Conservation (phyloP, 2,797 vertebrate species). For the Gorsachius magnificus region DNA sequence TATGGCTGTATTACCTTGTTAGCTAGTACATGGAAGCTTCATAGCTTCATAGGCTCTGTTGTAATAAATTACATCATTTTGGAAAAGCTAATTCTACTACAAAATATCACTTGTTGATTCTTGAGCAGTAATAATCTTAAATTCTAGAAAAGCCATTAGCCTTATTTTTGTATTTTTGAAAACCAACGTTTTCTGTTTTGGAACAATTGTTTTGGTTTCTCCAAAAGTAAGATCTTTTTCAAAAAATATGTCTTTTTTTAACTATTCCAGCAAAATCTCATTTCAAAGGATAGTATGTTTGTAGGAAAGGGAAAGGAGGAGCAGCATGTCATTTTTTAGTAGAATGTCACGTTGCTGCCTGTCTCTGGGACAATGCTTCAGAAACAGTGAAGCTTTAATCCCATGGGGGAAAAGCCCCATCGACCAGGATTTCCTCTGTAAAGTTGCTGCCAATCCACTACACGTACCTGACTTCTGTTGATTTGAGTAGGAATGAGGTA, state of each 20-base stretch:
- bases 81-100: neutral
- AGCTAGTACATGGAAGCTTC: neutral
- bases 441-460: neutral
- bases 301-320: neutral
- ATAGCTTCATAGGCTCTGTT: neutral
- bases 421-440: neutral
- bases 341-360: neutral
- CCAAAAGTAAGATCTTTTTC: neutral
- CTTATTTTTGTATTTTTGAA: neutral
- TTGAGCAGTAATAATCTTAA: neutral
- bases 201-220: neutral
- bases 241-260: neutral
- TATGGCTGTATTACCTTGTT: neutral
- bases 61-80: neutral
- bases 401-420: neutral
- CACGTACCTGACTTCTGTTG: neutral
- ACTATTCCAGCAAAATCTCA: neutral
- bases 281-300: neutral
- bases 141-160: neutral
- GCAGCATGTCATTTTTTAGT: neutral
- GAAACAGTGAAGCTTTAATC: neutral
- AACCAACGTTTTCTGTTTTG: neutral
- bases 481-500: neutral
- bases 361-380: neutral
- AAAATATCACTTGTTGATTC: neutral